phyloP scores from a whole-genome alignment of 2,113 vertebrate species.

The Poicephalus meyeri region DNA sequence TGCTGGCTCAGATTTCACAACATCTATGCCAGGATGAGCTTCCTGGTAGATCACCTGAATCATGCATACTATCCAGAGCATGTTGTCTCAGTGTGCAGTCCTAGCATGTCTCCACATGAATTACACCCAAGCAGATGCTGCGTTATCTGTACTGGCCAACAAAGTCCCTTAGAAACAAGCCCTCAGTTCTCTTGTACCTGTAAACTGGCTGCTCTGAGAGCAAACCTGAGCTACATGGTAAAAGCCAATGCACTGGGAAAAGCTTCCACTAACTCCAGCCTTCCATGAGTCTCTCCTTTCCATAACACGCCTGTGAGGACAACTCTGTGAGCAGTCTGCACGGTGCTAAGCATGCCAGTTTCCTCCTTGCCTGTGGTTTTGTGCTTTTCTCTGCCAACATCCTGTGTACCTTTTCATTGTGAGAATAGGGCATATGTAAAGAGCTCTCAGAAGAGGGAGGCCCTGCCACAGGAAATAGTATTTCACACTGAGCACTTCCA shows the following conservation, averaged over 20 bases:
- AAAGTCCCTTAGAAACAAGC: not conserved
- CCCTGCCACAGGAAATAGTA: accelerated
- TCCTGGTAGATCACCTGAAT: not conserved
- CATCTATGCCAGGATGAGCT: not conserved
- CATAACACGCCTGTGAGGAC: accelerated
- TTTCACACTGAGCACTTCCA: not conserved
- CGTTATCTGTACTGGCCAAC: not conserved
- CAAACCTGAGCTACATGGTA: not conserved
- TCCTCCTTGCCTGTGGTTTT: not conserved
- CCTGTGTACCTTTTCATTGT: not conserved
- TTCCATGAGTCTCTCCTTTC: accelerated
- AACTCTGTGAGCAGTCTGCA: not conserved
- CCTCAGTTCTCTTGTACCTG: not conserved
- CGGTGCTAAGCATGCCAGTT: not conserved
- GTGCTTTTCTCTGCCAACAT: accelerated
- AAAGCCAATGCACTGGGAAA: not conserved
- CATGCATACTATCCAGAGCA: accelerated
- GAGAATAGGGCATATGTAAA: not conserved
- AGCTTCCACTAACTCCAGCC: not conserved
- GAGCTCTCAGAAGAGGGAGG: not conserved
- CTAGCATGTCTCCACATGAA: not conserved
- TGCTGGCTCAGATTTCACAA: not conserved
- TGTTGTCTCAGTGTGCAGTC: not conserved
- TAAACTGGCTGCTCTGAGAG: not conserved
- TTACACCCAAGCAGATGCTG: not conserved